Evolutionary conservation across 2,797 vertebrate genomes (phyloP).

Genomic region (Adrianichthys oophorus): DNA sequence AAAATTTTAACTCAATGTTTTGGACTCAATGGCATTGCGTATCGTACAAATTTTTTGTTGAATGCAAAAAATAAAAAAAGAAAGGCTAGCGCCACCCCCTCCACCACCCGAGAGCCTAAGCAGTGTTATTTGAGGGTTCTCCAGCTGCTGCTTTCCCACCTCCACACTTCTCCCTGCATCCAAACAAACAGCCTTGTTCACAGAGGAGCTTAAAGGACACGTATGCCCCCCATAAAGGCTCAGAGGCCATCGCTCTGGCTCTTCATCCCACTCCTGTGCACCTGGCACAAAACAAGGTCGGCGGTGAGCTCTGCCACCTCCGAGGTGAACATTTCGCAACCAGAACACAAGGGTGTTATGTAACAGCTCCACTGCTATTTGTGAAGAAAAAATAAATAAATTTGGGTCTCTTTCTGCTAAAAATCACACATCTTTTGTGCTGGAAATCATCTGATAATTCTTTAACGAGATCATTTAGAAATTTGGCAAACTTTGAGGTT

Average conservation of each 20-base stretch:
- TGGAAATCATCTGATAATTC: too few species aligned
- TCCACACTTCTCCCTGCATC: neutral
- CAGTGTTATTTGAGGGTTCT: neutral
- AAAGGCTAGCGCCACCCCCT: too few species aligned
- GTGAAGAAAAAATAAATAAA: neutral
- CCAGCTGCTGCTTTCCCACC: conserved; percentile 3
- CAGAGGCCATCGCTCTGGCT: conserved; percentile 26
- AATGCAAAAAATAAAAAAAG: too few species aligned
- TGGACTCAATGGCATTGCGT: too few species aligned
- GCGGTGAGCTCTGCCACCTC: conserved; percentile 20
- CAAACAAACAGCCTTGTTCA: conserved; percentile 15
- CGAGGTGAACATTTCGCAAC: conserved; percentile 6
- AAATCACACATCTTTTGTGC: neutral
- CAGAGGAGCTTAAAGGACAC: conserved; percentile 1
- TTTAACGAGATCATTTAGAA: too few species aligned
- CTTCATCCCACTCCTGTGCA: conserved; percentile 16
- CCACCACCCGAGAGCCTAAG: too few species aligned
- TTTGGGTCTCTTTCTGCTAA: neutral
- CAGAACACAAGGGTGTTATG: neutral
- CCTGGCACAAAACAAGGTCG: conserved; percentile 13
- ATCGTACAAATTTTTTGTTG: too few species aligned
- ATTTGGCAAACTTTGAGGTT: too few species aligned
- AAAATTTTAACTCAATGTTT: too few species aligned
- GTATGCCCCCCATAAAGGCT: conserved; percentile 7
- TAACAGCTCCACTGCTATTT: conserved; percentile 3